Evolutionary conservation across 2,797 vertebrate genomes (phyloP).

Genomic region (Sebastes aleutianus): DNA sequence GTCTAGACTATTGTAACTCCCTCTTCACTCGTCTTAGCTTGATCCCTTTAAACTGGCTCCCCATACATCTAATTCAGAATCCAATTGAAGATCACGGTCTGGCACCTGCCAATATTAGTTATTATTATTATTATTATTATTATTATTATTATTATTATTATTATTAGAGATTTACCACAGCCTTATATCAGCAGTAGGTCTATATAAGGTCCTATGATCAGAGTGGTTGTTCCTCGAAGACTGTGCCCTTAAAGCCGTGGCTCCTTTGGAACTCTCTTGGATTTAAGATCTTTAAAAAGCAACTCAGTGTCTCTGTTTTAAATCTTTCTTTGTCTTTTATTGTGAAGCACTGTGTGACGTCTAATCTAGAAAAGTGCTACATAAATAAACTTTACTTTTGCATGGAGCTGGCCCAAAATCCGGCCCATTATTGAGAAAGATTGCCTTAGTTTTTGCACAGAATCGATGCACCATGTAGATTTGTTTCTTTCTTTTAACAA

Average conservation of each 20-base stretch:
- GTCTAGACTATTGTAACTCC: not conserved
- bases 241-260: too few relatives aligned
- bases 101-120: too few relatives aligned
- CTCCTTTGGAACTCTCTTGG: not conserved
- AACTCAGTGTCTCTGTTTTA: too few relatives aligned
- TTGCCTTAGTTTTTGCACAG: not conserved
- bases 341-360: not conserved
- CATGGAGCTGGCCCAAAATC: not conserved
- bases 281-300: not conserved
- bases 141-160: too few relatives aligned
- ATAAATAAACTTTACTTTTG: not conserved
- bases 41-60: not conserved
- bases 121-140: too few relatives aligned
- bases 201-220: not conserved
- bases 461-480: not conserved
- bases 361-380: not conserved
- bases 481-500: not conserved
- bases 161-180: not conserved
- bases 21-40: not conserved
- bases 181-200: not conserved
- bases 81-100: not conserved
- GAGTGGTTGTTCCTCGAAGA: not conserved
- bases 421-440: fast-evolving
- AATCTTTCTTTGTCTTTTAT: not conserved
- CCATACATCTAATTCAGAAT: not conserved